Base-by-base conservation (phyloP, 2,113 vertebrate species). In the Channa argus region DNA sequence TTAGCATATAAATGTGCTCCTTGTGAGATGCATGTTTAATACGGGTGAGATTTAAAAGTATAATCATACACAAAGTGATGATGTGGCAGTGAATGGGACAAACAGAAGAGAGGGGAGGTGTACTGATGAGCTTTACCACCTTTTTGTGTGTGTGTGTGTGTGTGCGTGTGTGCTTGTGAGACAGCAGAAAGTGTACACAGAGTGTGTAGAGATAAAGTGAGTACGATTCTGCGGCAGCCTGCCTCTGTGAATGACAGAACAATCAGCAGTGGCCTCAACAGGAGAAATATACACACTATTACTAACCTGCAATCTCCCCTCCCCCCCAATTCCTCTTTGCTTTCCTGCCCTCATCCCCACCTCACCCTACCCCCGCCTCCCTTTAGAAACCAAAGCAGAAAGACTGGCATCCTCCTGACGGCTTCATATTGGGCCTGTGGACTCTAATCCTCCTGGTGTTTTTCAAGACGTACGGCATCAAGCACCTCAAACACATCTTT, bases 351-450 rank as follows among this genome's bases (percentile, higher is more conserved):
- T 3, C 36, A 11, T 12, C 55, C n/a, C 33, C 14, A 6, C 38
- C 56, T 12, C 34, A 8, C 56, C 14, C 15, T 5, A 13, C 70
- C 14, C 52, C 5, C 6, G 7, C 14, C 5, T 5, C 36, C 12
- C 44, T n/a, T 37, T 78, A 92, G 98, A 99, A 99, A 92, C 96
- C 97, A n/a, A 98, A 98, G 82, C 96, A 93, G 89, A 98, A 95
- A 81, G 96, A 99, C 82, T 99, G 98, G 98, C 98, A 99, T 85
- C 98, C 98, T 80, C 98, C 98, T 2, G 97, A 98, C 10, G 98
- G 97, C 54, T 99, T 99, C 92, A 99, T 99, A 93, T 95, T 99
- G 70, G 96, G 97, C 74, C 90, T 99, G 36, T 99, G 98, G 98
- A 96, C 96, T 6, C 90, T 99, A 63, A 99, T 99, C 89, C 94